Evolutionary conservation across 1,140 invertebrate genomes (phyloP).

Genomic region (Helicoverpa armigera): DNA sequence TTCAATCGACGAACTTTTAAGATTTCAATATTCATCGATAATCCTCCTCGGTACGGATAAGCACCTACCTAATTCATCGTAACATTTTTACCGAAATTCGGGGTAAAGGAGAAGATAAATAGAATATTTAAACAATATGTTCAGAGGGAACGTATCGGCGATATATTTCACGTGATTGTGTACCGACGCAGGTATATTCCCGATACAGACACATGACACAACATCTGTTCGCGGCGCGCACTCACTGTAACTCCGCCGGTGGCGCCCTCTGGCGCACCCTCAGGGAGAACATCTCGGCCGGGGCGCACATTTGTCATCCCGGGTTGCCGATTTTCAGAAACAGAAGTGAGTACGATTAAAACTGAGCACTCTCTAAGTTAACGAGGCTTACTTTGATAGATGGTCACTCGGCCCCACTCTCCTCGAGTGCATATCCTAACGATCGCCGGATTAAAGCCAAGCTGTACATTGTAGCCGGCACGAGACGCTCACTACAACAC

Average conservation of each 20-base stretch:
- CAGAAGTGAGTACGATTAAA: constrained; percentile 50
- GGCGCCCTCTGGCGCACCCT: neutral
- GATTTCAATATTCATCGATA: no score
- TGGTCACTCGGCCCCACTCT: constrained; percentile 46
- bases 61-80: no score
- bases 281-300: neutral
- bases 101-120: neutral
- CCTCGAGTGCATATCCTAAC: constrained; percentile 44
- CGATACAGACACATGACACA: constrained; percentile 12
- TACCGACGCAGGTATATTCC: neutral
- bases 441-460: constrained; percentile 36
- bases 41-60: no score
- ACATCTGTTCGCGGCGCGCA: constrained; percentile 4
- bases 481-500: constrained; percentile 17
- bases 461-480: constrained; percentile 43
- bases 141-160: neutral
- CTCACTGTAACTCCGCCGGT: neutral
- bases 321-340: constrained; percentile 44
- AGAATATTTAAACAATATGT: neutral
- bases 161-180: neutral
- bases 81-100: no score
- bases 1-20: no score
- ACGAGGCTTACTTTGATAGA: constrained; percentile 52
- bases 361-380: constrained; percentile 46
- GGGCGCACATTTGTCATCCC: constrained; percentile 39